Base-by-base conservation (phyloP, 2,888 invertebrate genomes). In the Sphaeridia pumilis region DNA sequence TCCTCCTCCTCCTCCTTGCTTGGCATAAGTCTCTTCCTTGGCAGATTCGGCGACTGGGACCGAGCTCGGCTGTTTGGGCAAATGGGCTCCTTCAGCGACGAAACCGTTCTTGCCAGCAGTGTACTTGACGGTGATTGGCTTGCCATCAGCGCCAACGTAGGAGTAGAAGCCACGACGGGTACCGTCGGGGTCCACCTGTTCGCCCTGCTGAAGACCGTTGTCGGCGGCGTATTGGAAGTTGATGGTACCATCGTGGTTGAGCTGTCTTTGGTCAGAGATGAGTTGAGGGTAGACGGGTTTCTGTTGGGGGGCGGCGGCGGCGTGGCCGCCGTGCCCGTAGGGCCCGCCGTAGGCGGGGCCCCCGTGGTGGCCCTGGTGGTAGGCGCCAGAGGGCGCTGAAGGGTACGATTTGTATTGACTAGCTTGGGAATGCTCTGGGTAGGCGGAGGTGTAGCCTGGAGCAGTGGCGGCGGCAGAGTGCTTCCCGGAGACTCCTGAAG, bases 211-310 rank as follows among this genome's bases (percentile, higher is more conserved):
- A 4, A 81, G 70, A 38, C 38, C 38, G 65, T 81, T 81, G 69
- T 82, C 82, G 0, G 81, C 79, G 1, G 80, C 78, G 66, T 81
- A 82, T 48, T 79, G 76, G 65, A 77, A 82, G 52, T 79, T 80
- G 70, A 82, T 82, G 3, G 76, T 76, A 2, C 82, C 81, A 63
- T 81, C 81, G 61, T 80, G 76, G 46, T 77, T 75, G 12, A 80
- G 68, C 0, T 79, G 77, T 65, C 81, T 79, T 58, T 78, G 79
- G 70, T 81, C 80, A 43, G 76, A 76, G 35, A 81, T 58, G 27
- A 81, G 49, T 17, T 54, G 57, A 10, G 62, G 58, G 50, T 61
- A 64, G 21, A 27, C 41, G 31, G 54, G 56, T 41, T 59, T 60
- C 10, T 50, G 22, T 20, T 46, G 31, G 63, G 25, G 70, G 10